Base-by-base conservation (phyloP, 1,140 invertebrate species). In the Drosophila ercepeae region DNA sequence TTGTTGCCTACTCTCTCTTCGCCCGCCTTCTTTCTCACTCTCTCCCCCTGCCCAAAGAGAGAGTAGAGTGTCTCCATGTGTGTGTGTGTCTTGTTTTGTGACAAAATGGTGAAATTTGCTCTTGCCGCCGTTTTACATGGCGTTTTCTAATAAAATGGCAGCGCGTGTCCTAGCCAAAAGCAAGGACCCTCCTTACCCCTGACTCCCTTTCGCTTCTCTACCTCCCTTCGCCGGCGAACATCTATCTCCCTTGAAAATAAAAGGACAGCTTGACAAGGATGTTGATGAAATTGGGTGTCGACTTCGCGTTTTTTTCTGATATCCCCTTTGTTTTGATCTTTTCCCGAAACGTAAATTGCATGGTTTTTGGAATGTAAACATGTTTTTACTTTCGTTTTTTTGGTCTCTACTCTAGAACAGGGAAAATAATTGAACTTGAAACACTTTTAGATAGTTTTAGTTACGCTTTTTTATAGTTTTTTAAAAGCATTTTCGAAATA, bases 141-240 rank as follows among this genome's bases (percentile, higher is more conserved):
- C 82, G 73, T 77, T 77, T 71, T 77, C 82, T 88, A 86, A 88
- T 88, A 88, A 86, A 86, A 86, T 86, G 82, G 82, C 82, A 86
- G 82, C 82, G 64, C 48, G 58, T 74, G 74, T 59, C 55, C 54
- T 55, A 29, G 21, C 73, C 45, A 46, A 45, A 48, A 36, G 21
- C 50, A 46, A 29, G 32, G 36, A 45, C 44, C 44, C 39, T 42
- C 18, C 14, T 8, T 4, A 2, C 19, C 14, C 5, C 4, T 8
- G 16, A 9, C 58, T 32, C 3, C 11, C 23, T 3, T 11, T 19
- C 39, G n/a, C n/a, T n/a, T n/a, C n/a, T n/a, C n/a, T n/a, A n/a
- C n/a, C n/a, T n/a, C n/a, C n/a, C n/a, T n/a, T n/a, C n/a, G n/a
- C n/a, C n/a, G n/a, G n/a, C n/a, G n/a, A n/a, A n/a, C n/a, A n/a